phyloP scores from a whole-genome alignment of 2,113 vertebrate genomes.

The Mormyrus lacerda region DNA sequence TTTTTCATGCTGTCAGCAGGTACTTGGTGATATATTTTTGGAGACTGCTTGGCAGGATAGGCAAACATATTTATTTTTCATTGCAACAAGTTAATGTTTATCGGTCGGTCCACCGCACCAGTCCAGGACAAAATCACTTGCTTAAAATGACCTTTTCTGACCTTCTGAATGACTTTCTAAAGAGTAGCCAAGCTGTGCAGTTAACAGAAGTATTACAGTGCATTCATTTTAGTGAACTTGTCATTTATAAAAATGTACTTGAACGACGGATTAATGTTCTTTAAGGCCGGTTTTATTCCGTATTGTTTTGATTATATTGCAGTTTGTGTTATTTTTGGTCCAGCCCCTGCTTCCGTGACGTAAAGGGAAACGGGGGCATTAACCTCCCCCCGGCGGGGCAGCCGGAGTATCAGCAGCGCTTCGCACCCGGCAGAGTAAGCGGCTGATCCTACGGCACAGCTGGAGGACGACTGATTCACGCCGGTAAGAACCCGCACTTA shows the following conservation, averaged over 20 bases:
- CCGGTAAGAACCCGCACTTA: background rate
- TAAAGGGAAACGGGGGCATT: background rate
- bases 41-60: background rate
- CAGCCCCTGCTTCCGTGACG: constrained; percentile 3
- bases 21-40: background rate
- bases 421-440: background rate
- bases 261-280: background rate
- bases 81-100: background rate
- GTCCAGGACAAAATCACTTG: background rate
- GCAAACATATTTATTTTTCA: background rate
- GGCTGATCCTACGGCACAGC: background rate
- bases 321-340: constrained; percentile 4
- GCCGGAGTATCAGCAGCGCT: background rate
- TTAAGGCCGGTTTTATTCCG: background rate
- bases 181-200: background rate
- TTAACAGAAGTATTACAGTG: background rate
- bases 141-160: background rate
- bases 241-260: background rate
- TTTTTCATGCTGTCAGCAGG: background rate
- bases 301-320: constrained; percentile 1
- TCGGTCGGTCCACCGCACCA: background rate
- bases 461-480: background rate
- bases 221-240: background rate
- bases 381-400: background rate
- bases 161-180: background rate